Evolutionary conservation across 1,140 invertebrate species (phyloP).

Genomic region (Bombyx mandarina): DNA sequence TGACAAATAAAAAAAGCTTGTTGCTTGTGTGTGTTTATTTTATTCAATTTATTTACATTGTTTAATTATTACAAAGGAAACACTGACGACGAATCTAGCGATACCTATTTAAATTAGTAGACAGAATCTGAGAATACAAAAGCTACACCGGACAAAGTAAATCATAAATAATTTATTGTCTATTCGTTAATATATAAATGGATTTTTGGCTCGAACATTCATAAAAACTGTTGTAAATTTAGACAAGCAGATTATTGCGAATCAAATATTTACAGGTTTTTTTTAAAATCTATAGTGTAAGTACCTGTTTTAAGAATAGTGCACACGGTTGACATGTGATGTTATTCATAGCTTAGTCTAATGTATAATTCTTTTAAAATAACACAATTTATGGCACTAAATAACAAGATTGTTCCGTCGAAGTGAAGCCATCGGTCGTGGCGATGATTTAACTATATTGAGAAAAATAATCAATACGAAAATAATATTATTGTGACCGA

Average conservation of each 20-base stretch:
- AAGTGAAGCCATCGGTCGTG: too few species aligned
- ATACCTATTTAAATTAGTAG: conserved; percentile 18
- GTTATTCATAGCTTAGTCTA: too few species aligned
- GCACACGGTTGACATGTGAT: too few species aligned
- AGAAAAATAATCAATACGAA: not conserved
- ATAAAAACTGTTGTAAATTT: too few species aligned
- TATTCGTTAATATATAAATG: conserved; percentile 1
- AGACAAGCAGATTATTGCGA: too few species aligned
- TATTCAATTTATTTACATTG: conserved; percentile 51
- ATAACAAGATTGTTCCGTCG: conserved; percentile 2
- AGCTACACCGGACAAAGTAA: too few species aligned
- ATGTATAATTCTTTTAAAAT: not conserved
- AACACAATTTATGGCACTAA: conserved; percentile 21
- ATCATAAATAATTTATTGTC: conserved; percentile 29
- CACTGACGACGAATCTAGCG: conserved; percentile 46
- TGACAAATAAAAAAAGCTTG: conserved; percentile 12
- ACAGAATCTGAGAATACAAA: too few species aligned
- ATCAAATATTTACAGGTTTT: too few species aligned
- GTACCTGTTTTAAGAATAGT: too few species aligned
- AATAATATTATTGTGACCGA: not conserved
- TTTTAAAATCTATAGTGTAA: too few species aligned
- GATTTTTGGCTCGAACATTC: not conserved
- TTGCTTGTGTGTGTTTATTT: conserved; percentile 28
- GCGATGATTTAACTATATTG: too few species aligned
- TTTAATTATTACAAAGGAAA: conserved; percentile 33